A percentile compares a stretch with the other conserved stretches of the same genome.
phyloP scores from a whole-genome alignment of 2,797 vertebrate genomes.

The Gallinago solitaria region DNA sequence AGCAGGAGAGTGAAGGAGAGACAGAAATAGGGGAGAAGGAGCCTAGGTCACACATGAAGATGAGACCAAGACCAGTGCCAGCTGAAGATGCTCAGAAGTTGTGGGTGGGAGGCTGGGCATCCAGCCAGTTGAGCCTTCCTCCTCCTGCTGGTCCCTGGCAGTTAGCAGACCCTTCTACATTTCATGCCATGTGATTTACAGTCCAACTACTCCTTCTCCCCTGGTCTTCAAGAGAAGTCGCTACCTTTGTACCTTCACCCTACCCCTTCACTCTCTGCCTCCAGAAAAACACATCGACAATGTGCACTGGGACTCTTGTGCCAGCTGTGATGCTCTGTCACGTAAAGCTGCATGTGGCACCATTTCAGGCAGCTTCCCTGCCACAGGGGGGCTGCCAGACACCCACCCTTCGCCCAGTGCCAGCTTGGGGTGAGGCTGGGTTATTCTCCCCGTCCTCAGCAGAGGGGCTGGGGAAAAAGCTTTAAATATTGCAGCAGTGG shows the following conservation, averaged over 20 bases:
- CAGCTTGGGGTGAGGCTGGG: neutral
- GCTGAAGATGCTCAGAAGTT: neutral
- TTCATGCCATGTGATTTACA: neutral
- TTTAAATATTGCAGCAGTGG: neutral
- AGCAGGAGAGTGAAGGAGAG: neutral
- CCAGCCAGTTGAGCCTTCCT: neutral
- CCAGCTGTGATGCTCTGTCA: neutral
- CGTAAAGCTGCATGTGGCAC: neutral
- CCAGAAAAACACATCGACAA: neutral
- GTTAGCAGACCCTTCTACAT: neutral
- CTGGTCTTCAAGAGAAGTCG: neutral
- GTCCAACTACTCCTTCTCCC: neutral
- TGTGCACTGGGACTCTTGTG: neutral
- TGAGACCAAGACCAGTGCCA: accelerated
- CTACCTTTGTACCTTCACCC: neutral
- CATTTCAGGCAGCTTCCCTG: neutral
- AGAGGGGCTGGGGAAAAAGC: neutral
- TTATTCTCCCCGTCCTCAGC: neutral
- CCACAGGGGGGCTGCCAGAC: neutral
- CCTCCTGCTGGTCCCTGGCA: accelerated
- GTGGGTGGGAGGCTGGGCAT: accelerated
- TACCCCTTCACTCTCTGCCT: neutral
- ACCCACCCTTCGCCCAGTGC: accelerated
- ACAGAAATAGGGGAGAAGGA: neutral
- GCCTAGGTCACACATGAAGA: neutral